Conservation (phyloP, 2,797 vertebrate genomes). For the Mionectes olivaceus region DNA sequence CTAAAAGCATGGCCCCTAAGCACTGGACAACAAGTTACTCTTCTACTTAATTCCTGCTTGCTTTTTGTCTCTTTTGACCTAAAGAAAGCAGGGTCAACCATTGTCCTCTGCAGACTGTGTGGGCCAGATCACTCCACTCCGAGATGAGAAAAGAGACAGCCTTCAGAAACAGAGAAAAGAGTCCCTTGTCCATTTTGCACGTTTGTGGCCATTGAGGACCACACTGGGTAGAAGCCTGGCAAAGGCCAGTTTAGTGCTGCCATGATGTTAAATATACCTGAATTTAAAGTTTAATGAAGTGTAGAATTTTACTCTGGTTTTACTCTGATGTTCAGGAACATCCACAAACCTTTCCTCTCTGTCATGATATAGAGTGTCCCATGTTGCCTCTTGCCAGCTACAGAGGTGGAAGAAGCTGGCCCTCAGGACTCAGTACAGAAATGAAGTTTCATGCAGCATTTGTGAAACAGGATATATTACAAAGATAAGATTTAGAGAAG, state of each 20-base stretch:
- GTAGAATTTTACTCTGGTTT: not conserved
- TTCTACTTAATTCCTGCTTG: not conserved
- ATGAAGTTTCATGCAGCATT: not conserved
- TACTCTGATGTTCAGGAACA: not conserved
- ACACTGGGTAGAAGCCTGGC: not conserved
- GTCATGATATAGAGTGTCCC: not conserved
- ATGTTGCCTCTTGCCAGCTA: not conserved
- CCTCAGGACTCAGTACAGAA: not conserved
- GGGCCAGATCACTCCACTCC: not conserved
- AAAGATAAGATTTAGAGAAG: not conserved
- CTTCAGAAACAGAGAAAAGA: not conserved
- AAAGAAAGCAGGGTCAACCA: not conserved
- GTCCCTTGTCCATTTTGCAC: accelerated
- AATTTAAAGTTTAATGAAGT: not conserved
- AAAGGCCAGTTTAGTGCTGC: not conserved
- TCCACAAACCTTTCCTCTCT: not conserved
- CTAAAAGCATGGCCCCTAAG: not conserved
- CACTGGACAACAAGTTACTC: not conserved
- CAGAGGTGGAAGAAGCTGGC: not conserved
- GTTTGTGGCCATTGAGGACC: not conserved
- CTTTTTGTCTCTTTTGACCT: not conserved
- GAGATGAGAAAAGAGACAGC: not conserved
- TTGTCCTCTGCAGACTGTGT: not conserved
- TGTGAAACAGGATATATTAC: not conserved
- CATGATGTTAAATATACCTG: not conserved